A percentile compares a stretch with the other conserved stretches of the same genome.
Evolutionary conservation across 2,888 invertebrate genomes (phyloP).

Genomic region (Blastobasis lacticolella): DNA sequence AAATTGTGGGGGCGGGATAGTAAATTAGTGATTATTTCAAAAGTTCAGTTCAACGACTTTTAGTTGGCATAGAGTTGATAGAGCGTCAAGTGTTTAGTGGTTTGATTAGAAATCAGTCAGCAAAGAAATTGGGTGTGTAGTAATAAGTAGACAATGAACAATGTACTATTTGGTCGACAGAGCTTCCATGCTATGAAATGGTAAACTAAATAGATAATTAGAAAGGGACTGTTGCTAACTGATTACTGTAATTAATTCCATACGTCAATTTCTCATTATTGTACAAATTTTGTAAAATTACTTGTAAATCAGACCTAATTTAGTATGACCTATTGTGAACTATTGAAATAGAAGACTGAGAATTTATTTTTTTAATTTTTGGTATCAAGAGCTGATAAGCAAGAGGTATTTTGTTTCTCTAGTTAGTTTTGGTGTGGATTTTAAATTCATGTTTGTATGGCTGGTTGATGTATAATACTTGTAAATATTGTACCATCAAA

Average conservation of each 20-base stretch:
- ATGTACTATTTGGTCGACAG: too few relatives aligned
- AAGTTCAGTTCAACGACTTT: too few relatives aligned
- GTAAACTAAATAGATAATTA: too few relatives aligned
- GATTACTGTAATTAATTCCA: neutral
- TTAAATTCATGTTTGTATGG: constrained; percentile 9
- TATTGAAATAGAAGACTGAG: constrained; percentile 68
- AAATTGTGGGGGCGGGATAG: too few relatives aligned
- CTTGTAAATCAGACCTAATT: constrained; percentile 53
- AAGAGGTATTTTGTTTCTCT: constrained; percentile 28
- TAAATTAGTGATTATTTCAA: too few relatives aligned
- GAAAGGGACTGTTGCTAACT: too few relatives aligned
- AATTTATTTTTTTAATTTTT: constrained; percentile 39
- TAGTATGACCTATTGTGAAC: constrained; percentile 46
- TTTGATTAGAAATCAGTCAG: too few relatives aligned
- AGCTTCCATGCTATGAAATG: too few relatives aligned
- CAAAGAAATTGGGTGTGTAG: too few relatives aligned
- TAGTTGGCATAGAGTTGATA: too few relatives aligned
- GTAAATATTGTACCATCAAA: constrained; percentile 27
- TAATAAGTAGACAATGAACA: too few relatives aligned
- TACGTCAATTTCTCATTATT: constrained; percentile 37
- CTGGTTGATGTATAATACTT: constrained; percentile 28
- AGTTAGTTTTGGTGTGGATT: constrained; percentile 19
- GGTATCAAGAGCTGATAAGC: constrained; percentile 14
- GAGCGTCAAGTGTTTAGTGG: too few relatives aligned
- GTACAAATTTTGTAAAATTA: constrained; percentile 58